Conservation (phyloP, 2,797 vertebrate species). For the Caiman crocodilus region DNA sequence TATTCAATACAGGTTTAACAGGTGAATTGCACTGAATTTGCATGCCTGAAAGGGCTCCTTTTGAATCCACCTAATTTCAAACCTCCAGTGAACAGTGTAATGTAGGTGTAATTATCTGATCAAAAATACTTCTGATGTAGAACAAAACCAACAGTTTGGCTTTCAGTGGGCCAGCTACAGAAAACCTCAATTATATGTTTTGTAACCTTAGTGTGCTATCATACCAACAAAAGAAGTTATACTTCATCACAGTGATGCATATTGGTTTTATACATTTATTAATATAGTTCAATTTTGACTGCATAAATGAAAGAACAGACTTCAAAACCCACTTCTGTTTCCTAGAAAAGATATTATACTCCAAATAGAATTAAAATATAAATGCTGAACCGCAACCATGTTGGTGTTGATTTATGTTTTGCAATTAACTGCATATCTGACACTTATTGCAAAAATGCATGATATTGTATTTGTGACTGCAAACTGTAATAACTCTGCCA, state of each 20-base stretch:
- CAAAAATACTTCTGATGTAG: not conserved
- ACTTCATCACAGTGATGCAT: not conserved
- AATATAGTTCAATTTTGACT: not conserved
- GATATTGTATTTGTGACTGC: conserved; percentile 75
- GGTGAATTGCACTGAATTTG: not conserved
- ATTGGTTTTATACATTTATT: not conserved
- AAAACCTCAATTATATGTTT: not conserved
- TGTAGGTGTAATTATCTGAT: not conserved
- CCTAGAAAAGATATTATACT: conserved; percentile 63
- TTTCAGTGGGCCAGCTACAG: not conserved
- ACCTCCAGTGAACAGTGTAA: not conserved
- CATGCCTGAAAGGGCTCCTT: not conserved
- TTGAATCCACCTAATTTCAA: not conserved
- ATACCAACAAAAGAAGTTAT: not conserved
- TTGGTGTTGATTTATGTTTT: conserved; percentile 79
- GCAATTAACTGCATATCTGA: conserved; percentile 77
- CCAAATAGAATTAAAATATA: conserved; percentile 65
- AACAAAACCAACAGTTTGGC: not conserved
- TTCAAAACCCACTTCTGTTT: conserved; percentile 70
- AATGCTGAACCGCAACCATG: conserved; percentile 67
- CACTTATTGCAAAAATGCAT: conserved; percentile 68
- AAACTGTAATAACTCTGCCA: conserved; percentile 72
- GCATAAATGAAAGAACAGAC: not conserved
- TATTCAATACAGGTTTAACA: not conserved
- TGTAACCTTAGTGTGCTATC: not conserved